phyloP scores from a whole-genome alignment of 1,140 invertebrate species.

The Octopus bimaculoides region DNA sequence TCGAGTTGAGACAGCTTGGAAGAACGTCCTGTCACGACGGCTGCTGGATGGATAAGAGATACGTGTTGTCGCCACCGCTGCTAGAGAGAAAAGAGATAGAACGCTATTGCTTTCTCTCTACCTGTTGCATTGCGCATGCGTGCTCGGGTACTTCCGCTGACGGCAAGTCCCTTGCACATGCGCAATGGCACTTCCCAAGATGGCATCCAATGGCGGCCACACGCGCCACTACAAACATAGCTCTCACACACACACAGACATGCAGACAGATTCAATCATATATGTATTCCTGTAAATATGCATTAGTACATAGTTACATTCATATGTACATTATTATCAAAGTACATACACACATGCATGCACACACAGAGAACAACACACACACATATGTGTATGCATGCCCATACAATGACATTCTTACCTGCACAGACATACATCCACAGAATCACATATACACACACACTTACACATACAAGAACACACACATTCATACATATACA shows the following conservation, averaged over 20 bases:
- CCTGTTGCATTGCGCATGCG: too few relatives aligned
- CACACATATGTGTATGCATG: not conserved
- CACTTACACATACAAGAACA: not conserved
- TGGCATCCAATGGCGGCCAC: too few relatives aligned
- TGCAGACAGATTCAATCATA: not conserved
- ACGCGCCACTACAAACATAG: too few relatives aligned
- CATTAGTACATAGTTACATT: not conserved
- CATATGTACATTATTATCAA: not conserved
- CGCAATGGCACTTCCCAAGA: too few relatives aligned
- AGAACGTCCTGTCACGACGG: too few relatives aligned
- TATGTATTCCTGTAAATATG: not conserved
- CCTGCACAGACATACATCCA: not conserved
- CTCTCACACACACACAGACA: not conserved
- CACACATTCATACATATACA: not conserved
- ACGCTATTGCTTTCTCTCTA: too few relatives aligned
- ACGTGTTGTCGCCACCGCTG: too few relatives aligned
- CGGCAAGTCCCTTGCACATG: too few relatives aligned
- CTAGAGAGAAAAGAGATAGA: too few relatives aligned
- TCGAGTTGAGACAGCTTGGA: too few relatives aligned
- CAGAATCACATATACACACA: not conserved
- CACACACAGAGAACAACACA: not conserved
- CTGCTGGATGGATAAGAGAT: too few relatives aligned
- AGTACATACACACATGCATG: not conserved
- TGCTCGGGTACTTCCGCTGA: too few relatives aligned
- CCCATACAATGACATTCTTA: not conserved